These are phyloP conservation scores for Sarcophaga bullata DNA, from an alignment of 1,140 invertebrate species.

Conservation along the genomic window DNA sequence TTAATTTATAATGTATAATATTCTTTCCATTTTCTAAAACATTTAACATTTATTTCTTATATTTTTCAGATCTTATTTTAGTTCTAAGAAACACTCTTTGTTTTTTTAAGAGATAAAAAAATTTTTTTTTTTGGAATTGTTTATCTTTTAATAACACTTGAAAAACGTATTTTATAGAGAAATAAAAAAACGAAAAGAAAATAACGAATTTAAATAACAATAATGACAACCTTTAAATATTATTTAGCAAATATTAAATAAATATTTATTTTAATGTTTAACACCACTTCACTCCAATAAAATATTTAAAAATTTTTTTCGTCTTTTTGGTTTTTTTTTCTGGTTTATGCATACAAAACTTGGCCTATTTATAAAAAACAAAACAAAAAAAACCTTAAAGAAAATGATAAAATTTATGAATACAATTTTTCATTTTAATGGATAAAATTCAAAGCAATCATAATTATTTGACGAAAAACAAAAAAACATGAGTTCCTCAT, in stretches of 20 bases:
- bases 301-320: not conserved
- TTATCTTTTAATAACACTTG: not conserved
- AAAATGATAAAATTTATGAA: not conserved
- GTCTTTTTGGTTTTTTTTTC: too few relatives aligned
- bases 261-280: constrained; percentile 4
- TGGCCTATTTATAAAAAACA: too few relatives aligned
- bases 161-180: not conserved
- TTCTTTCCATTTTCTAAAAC: too few relatives aligned
- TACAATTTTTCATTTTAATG: not conserved
- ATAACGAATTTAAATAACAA: constrained; percentile 17
- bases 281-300: not conserved
- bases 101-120: too few relatives aligned
- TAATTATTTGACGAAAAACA: not conserved
- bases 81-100: too few relatives aligned
- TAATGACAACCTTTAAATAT: constrained; percentile 9
- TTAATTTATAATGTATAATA: too few relatives aligned
- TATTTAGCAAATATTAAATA: constrained; percentile 17
- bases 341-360: too few relatives aligned
- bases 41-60: too few relatives aligned
- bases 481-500: too few relatives aligned
- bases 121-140: too few relatives aligned
- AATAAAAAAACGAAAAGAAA: not conserved
- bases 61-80: too few relatives aligned
- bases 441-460: not conserved
- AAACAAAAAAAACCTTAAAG: not conserved